Evolutionary conservation across 2,888 invertebrate species (phyloP), one percentile per base, ranked within the genome.

Genomic region (Orthosia gracilis): DNA sequence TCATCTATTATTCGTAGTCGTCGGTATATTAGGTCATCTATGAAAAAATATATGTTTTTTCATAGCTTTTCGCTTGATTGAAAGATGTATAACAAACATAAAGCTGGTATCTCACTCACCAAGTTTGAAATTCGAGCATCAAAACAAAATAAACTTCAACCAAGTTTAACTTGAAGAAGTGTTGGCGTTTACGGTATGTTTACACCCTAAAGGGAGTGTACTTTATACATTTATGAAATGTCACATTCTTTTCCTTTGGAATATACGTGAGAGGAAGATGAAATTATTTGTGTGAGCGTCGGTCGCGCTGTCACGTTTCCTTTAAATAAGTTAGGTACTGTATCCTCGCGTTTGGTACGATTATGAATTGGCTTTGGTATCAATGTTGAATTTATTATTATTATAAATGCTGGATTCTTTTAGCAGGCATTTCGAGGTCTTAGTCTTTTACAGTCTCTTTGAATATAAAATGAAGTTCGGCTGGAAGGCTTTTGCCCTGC

Each of bases 181-280:
- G 64, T 68, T 31, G 62, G 50, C 73, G n/a, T 82, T 69, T 80
- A 78, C 82, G 67, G 52, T 23, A 50, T 59, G 47, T 57, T 61
- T 52, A 66, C 63, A 54, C 59, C 63, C 40, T 52, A 72, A 68
- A 57, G 40, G 26, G 58, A 26, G 23, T 65, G 23, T 72, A 45
- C 73, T 79, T 83, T 78, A 78, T 69, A 79, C 31, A 80, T 81
- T 74, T 81, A 83, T 80, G 62, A 65, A 70, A 68, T 52, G 64
- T 75, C 69, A 79, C 83, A 66, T 83, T 63, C 57, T 70, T 68
- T 82, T 68, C 66, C 40, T 54, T 82, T 4, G 18, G 12, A 54
- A 80, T 21, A 45, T 61, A 61, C 81, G 81, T 83, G 81, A 74
- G 64, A 49, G 54, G 80, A 83, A 74, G 40, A 55, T 61, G 12